phyloP scores from a whole-genome alignment of 1,140 invertebrate genomes.

The Vollenhovia emeryi region DNA sequence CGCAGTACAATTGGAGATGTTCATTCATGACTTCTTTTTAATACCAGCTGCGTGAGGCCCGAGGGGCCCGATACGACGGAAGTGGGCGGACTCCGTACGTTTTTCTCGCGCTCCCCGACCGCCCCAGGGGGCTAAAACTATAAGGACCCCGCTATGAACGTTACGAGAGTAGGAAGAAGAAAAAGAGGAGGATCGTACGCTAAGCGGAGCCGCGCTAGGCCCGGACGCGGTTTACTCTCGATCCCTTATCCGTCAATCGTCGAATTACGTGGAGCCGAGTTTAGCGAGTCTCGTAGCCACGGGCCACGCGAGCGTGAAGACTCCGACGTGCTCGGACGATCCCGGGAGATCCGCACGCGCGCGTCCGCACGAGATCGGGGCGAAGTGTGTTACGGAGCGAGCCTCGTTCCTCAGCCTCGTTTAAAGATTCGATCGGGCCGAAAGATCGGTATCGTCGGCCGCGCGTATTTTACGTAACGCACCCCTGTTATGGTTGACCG shows the following conservation, averaged over 20 bases:
- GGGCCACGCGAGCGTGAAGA: conserved; percentile 41
- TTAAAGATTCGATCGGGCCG: conserved; percentile 65
- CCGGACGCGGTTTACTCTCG: conserved; percentile 29
- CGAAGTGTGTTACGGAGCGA: not conserved
- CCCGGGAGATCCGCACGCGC: conserved; percentile 30
- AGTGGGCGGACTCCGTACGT: conserved; percentile 47
- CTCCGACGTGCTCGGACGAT: conserved; percentile 41
- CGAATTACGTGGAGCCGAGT: conserved; percentile 65
- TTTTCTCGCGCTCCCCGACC: conserved; percentile 27
- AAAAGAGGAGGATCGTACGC: conserved; percentile 12
- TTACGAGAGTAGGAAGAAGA: not conserved
- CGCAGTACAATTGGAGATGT: not conserved
- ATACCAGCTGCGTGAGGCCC: conserved; percentile 14
- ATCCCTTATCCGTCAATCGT: conserved; percentile 69
- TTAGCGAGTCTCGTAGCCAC: conserved; percentile 63
- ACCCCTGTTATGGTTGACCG: conserved; percentile 43
- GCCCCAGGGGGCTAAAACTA: not conserved
- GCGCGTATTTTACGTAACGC: conserved; percentile 77
- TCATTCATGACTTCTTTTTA: conserved; percentile 61
- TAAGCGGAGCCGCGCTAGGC: not conserved
- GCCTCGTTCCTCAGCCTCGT: conserved; percentile 43
- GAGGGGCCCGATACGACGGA: conserved; percentile 22
- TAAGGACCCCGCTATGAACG: conserved; percentile 2
- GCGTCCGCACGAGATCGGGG: conserved; percentile 13
- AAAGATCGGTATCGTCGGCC: conserved; percentile 77